Evolutionary conservation across 2,797 vertebrate species (phyloP), one percentile per base, ranked within the genome.

Genomic region (Etheostoma perlongum): DNA sequence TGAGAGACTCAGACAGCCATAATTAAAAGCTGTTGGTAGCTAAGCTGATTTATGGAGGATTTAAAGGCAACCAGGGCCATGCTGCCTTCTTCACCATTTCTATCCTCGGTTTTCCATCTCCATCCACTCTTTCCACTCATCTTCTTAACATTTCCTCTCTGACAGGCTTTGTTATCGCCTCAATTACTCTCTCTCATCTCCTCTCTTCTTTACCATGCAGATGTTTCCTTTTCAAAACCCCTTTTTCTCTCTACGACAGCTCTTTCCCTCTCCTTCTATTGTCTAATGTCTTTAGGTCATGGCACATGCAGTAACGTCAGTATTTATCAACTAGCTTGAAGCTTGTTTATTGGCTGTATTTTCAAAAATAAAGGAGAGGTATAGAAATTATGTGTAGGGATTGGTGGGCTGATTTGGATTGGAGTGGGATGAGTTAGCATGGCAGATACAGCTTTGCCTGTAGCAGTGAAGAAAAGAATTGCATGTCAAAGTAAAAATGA

Each of bases 21-120:
- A 75, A 91, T 90, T 87, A 85, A 85, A 89, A 91, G 87, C 88
- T 75, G 87, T 77, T 81, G 81, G 49, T 60, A 40, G 77, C 60
- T 89, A 80, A 89, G 91, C 87, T 82, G 81, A 76, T 86, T 88
- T 84, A 64, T 74, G 23, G 55, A 73, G 74, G 84, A 79, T 90
- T 88, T 88, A 75, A 67, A 76, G 83, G 54, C 65, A 75, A 77
- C 53, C 30, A 44, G 63, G 74, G 68, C 48, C 36, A 70, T 1
- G 2, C 57, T 30, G 67, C 61, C 72, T 47, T 79, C 52, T 77
- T 83, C 74, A 81, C 76, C 67, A 73, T 49, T 36, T 48, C 66
- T 77, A 42, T 58, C 61, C 23, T 59, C 55, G 27, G 52, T 23
- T 74, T 72, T 53, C 14, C 52, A 61, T 40, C 40, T 6, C n/a